Evolutionary conservation across 2,113 vertebrate species (phyloP).

Genomic region (Notiomystis cincta): DNA sequence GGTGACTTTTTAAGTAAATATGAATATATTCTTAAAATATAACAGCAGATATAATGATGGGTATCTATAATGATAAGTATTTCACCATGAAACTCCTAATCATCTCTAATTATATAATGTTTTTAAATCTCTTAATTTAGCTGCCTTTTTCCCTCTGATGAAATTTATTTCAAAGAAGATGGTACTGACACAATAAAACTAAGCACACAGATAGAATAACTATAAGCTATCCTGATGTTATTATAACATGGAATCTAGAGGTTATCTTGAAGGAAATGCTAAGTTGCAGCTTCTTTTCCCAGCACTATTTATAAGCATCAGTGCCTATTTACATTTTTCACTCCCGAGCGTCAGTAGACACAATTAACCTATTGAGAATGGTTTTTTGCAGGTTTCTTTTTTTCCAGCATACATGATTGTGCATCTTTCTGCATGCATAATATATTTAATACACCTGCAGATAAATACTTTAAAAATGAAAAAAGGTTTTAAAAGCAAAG

Average conservation of each 20-base stretch:
- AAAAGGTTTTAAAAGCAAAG: not conserved
- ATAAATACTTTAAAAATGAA: not conserved
- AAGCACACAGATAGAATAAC: not conserved
- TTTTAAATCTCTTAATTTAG: not conserved
- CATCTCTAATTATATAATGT: not conserved
- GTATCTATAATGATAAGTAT: not conserved
- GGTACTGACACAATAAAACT: not conserved
- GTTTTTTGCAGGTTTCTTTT: not conserved
- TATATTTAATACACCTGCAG: not conserved
- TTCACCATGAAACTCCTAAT: not conserved
- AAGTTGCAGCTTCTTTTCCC: not conserved
- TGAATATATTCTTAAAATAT: not conserved
- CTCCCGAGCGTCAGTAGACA: not conserved
- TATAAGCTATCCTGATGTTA: not conserved
- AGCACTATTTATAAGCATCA: not conserved
- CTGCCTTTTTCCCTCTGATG: not conserved
- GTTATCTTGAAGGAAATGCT: not conserved
- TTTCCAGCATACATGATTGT: not conserved
- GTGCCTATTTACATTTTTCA: not conserved
- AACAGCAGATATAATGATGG: not conserved
- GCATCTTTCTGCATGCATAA: not conserved
- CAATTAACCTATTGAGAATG: not conserved
- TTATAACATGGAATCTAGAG: not conserved
- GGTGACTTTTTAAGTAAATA: not conserved
- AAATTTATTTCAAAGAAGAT: not conserved